A percentile compares a stretch with the other conserved stretches of the same genome.
Conservation (phyloP, 2,888 invertebrate genomes). For the Eupithecia insigniata region DNA sequence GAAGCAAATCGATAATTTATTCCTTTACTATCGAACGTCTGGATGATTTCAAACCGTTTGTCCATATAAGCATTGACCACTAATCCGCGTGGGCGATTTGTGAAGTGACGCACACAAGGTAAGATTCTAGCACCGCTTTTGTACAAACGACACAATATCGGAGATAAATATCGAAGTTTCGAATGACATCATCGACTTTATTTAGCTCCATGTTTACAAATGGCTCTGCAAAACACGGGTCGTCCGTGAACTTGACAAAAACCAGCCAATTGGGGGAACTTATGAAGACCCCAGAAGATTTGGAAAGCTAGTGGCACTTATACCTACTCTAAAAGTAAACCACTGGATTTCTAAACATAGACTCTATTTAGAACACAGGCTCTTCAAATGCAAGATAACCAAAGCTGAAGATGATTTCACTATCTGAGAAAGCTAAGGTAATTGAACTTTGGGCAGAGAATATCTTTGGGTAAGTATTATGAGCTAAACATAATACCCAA, state of each 20-base stretch:
- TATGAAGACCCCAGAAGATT: background rate
- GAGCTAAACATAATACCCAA: no score
- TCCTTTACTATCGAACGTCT: slow-evolving; percentile 3
- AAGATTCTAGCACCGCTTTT: slow-evolving; percentile 55
- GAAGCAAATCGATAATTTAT: slow-evolving; percentile 22
- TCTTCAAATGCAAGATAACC: slow-evolving; percentile 61
- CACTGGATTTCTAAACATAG: slow-evolving; percentile 51
- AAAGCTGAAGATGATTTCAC: slow-evolving; percentile 58
- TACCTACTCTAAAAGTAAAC: slow-evolving; percentile 45
- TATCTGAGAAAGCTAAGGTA: slow-evolving; percentile 50
- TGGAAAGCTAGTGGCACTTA: slow-evolving; percentile 10
- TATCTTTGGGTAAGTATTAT: background rate
- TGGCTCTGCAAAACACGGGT: slow-evolving; percentile 40
- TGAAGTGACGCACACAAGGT: slow-evolving; percentile 64
- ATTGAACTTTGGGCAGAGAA: slow-evolving; percentile 49
- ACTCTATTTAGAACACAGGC: slow-evolving; percentile 62
- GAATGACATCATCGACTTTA: slow-evolving; percentile 72
- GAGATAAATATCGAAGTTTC: slow-evolving; percentile 54
- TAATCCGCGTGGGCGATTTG: slow-evolving; percentile 59
- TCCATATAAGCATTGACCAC: slow-evolving; percentile 57
- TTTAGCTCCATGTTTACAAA: slow-evolving; percentile 65
- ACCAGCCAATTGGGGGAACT: background rate
- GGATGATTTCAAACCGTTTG: slow-evolving; percentile 50
- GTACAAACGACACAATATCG: slow-evolving; percentile 60
- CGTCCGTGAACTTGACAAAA: slow-evolving; percentile 57